Conservation (phyloP, 2,113 vertebrate genomes). For the Oncorhynchus clarkii region DNA sequence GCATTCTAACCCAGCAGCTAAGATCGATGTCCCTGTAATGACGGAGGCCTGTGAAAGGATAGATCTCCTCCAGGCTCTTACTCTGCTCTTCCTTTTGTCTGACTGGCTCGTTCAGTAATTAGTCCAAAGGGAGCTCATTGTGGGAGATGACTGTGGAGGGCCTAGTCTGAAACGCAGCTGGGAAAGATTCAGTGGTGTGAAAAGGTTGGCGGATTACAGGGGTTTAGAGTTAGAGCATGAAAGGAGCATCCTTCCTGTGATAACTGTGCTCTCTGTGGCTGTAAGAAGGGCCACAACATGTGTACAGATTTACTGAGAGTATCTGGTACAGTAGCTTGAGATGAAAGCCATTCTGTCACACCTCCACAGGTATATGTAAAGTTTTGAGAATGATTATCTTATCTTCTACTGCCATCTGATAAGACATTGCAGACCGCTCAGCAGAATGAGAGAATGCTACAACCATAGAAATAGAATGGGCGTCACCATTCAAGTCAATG, state of each 20-base stretch:
- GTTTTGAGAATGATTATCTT: too few relatives aligned
- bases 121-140: constrained; percentile 40
- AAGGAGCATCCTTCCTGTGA: constrained; percentile 26
- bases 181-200: constrained; percentile 48
- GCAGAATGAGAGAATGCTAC: too few relatives aligned
- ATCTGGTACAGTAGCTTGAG: background rate
- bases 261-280: background rate
- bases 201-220: constrained; percentile 52
- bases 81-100: too few relatives aligned
- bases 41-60: too few relatives aligned
- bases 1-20: background rate
- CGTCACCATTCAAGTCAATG: too few relatives aligned
- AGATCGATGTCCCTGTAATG: background rate
- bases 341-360: background rate
- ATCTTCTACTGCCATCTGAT: too few relatives aligned
- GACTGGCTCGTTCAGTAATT: constrained; percentile 25
- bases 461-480: too few relatives aligned
- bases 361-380: background rate
- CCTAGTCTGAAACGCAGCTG: background rate
- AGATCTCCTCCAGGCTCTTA: background rate
- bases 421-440: too few relatives aligned
- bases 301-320: background rate
- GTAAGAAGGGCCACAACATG: background rate
- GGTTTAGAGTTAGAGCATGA: constrained; percentile 41
- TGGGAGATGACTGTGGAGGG: constrained; percentile 15